phyloP scores from a whole-genome alignment of 2,888 invertebrate genomes.

The Spisula subtruncata region DNA sequence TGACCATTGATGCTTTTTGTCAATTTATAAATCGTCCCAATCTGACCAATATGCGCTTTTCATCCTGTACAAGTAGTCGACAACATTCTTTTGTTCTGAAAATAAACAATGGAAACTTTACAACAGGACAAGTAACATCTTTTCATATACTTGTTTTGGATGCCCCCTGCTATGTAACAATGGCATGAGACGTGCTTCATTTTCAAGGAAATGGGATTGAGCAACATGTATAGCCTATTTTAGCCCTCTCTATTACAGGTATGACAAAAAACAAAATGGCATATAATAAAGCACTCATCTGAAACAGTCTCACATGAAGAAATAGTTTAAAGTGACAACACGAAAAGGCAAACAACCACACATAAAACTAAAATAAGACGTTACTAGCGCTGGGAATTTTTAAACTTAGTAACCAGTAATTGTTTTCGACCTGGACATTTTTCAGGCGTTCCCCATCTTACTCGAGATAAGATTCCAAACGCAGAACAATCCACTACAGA shows the following conservation, averaged over 20 bases:
- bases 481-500: conserved; percentile 82
- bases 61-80: background rate
- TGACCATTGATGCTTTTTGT: no score
- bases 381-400: background rate
- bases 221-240: no score
- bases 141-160: no score
- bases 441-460: conserved; percentile 72
- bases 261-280: no score
- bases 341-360: background rate
- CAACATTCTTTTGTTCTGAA: background rate
- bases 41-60: conserved; percentile 5
- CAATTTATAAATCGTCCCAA: background rate
- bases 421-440: conserved; percentile 21
- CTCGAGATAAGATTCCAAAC: conserved; percentile 83
- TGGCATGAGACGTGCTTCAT: no score
- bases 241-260: no score
- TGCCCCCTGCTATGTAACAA: no score
- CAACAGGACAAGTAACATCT: no score
- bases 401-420: conserved; percentile 21
- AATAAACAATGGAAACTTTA: background rate
- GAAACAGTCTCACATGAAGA: no score
- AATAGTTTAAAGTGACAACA: no score
- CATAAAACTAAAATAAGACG: background rate
- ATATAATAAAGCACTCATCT: no score
- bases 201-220: no score